A percentile compares a stretch with the other conserved stretches of the same genome.
Evolutionary conservation across 2,797 vertebrate genomes (phyloP).

Genomic region (Macroramphosus scolopax): DNA sequence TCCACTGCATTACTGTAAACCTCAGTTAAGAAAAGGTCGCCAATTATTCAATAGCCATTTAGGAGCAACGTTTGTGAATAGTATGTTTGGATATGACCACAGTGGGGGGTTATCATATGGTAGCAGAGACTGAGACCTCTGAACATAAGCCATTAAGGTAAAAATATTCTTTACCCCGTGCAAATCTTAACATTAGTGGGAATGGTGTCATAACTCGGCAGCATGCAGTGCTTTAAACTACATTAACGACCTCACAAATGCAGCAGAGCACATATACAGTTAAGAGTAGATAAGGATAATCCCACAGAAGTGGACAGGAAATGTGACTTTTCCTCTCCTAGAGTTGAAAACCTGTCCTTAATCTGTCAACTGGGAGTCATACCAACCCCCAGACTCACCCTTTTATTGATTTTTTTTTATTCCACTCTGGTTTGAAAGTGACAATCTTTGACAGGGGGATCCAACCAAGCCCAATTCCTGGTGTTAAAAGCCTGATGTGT

Average conservation of each 20-base stretch:
- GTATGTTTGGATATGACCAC: background rate
- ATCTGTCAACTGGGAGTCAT: slow-evolving; percentile 50
- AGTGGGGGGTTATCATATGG: slow-evolving; percentile 5
- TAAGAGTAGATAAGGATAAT: slow-evolving; percentile 43
- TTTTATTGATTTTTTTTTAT: slow-evolving; percentile 44
- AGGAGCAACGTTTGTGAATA: slow-evolving; percentile 24
- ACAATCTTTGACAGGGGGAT: slow-evolving; percentile 45
- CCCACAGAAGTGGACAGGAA: slow-evolving; percentile 33
- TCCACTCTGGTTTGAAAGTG: slow-evolving; percentile 41
- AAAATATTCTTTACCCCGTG: slow-evolving; percentile 3
- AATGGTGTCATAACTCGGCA: background rate
- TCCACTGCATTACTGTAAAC: slow-evolving; percentile 17
- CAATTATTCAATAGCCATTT: slow-evolving; percentile 23
- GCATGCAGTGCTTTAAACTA: slow-evolving; percentile 27
- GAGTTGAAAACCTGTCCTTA: slow-evolving; percentile 46
- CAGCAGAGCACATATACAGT: slow-evolving; percentile 5
- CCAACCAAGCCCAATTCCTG: slow-evolving; percentile 23
- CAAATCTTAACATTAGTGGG: slow-evolving; percentile 6
- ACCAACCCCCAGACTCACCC: slow-evolving; percentile 5
- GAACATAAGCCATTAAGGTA: slow-evolving; percentile 23
- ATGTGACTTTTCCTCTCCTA: slow-evolving; percentile 29
- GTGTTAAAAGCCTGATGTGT: slow-evolving; percentile 32
- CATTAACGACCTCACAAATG: slow-evolving; percentile 26
- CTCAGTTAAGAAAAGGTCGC: slow-evolving; percentile 34
- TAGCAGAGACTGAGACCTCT: slow-evolving; percentile 16